These are phyloP conservation scores for Ptilonorhynchus violaceus DNA, from an alignment of 2,113 vertebrate species.

Conservation along the genomic window DNA sequence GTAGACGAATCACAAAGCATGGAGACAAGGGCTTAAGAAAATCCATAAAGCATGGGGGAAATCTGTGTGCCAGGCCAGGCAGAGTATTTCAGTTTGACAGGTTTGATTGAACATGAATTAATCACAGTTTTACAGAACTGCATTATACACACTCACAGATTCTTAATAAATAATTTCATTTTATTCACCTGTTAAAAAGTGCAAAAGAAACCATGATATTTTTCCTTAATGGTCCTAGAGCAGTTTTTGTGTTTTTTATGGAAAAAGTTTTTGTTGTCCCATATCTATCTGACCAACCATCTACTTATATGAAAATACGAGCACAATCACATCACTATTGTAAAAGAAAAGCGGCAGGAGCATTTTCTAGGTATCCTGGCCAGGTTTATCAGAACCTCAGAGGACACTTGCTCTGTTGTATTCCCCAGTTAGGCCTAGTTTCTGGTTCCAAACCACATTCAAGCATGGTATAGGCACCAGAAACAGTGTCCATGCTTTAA, in stretches of 20 bases:
- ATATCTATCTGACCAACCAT: background rate
- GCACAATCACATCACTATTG: background rate
- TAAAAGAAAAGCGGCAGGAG: background rate
- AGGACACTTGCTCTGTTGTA: background rate
- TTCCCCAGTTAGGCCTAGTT: background rate
- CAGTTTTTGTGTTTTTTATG: background rate
- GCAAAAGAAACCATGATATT: background rate
- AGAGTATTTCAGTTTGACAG: background rate
- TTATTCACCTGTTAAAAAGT: constrained; percentile 44
- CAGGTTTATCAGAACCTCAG: background rate
- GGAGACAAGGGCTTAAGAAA: background rate
- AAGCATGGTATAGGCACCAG: background rate
- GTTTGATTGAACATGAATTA: background rate
- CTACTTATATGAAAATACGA: background rate
- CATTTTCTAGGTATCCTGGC: background rate
- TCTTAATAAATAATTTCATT: constrained; percentile 48
- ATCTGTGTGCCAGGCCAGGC: background rate
- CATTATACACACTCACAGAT: background rate
- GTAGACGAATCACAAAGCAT: background rate
- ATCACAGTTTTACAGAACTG: background rate
- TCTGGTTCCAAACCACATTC: background rate
- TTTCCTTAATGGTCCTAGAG: background rate
- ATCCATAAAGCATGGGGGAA: background rate
- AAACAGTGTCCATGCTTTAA: background rate
- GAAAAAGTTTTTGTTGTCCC: background rate